phyloP scores from a whole-genome alignment of 2,797 vertebrate genomes.

The Apodemus agrarius region DNA sequence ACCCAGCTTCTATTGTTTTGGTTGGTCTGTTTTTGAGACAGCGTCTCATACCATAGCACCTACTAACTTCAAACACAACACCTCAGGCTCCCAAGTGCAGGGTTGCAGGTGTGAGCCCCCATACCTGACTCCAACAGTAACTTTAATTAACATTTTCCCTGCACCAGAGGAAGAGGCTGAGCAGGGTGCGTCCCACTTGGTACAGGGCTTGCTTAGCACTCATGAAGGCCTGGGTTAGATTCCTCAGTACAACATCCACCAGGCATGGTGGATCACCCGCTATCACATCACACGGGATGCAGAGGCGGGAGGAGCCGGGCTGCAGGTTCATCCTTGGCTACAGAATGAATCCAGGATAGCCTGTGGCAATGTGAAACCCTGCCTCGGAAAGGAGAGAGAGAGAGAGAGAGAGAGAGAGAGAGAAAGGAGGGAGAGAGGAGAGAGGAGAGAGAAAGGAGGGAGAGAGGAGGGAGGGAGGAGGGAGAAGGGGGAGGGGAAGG shows the following conservation, averaged over 20 bases:
- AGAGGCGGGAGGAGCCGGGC: neutral
- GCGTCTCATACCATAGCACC: neutral
- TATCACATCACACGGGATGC: neutral
- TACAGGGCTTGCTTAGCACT: neutral
- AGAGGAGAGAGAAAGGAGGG: too few species aligned
- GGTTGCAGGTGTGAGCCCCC: neutral
- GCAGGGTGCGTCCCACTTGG: neutral
- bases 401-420: too few species aligned
- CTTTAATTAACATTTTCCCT: neutral
- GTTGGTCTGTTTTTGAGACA: neutral
- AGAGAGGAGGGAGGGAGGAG: fast-evolving
- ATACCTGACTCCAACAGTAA: neutral
- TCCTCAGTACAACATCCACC: neutral
- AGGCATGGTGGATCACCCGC: neutral
- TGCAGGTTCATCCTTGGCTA: neutral
- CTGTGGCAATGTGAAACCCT: neutral
- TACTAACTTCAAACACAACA: neutral
- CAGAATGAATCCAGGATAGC: neutral
- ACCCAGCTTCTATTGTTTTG: neutral
- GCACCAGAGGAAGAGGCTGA: neutral
- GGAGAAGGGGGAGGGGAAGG: too few species aligned
- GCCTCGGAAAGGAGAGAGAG: neutral
- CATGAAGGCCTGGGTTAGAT: neutral
- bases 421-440: fast-evolving
- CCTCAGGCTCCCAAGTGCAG: neutral